Conservation (phyloP, 2,113 vertebrate species). For the Heterotilapia buettikoferi region DNA sequence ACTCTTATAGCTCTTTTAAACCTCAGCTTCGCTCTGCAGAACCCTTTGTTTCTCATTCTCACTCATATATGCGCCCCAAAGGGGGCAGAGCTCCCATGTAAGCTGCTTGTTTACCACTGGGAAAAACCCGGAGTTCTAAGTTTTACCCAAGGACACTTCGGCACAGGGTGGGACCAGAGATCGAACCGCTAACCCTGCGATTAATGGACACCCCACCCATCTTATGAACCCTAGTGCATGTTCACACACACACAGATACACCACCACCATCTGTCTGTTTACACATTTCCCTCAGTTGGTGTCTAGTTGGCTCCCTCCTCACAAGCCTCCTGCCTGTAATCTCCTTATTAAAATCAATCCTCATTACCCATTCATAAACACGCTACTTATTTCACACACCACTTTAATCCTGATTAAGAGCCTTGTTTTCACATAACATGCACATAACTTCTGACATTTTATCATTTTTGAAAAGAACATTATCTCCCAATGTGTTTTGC, state of each 20-base stretch:
- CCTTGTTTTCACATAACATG: background rate
- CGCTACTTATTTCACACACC: background rate
- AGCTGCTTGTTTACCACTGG: background rate
- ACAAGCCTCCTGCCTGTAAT: background rate
- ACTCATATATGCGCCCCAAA: background rate
- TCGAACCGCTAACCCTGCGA: background rate
- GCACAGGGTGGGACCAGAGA: background rate
- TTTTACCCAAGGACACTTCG: background rate
- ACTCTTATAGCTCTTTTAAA: background rate
- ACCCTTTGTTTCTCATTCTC: background rate
- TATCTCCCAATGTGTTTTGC: background rate
- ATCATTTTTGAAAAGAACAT: background rate
- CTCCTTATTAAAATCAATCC: slow-evolving; percentile 9
- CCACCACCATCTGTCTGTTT: background rate
- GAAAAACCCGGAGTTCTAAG: background rate
- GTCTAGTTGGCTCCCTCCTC: background rate
- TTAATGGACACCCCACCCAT: background rate
- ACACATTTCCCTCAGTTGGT: background rate
- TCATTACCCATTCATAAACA: background rate
- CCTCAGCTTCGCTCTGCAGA: background rate
- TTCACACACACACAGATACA: background rate
- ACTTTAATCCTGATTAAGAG: background rate
- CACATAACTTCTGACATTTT: background rate
- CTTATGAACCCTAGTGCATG: background rate
- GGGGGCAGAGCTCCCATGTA: background rate